Evolutionary conservation across 2,888 invertebrate genomes (phyloP).

Genomic region (Synanthedon andrenaeformis): DNA sequence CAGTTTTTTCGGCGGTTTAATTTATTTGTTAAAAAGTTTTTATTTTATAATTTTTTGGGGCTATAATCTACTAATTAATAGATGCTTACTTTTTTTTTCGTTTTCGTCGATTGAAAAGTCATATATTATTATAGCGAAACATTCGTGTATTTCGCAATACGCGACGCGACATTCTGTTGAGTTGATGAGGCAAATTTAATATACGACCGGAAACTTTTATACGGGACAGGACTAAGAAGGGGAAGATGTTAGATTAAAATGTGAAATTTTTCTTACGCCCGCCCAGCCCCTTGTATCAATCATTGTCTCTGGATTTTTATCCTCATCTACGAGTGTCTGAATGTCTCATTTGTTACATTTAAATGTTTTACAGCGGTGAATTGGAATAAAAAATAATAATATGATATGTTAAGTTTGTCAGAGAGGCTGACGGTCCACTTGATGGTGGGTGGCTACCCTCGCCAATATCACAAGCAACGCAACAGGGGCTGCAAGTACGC

Average conservation of each 20-base stretch:
- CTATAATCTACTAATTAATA: no score
- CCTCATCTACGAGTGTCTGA: conserved; percentile 12
- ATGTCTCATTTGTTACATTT: conserved; percentile 19
- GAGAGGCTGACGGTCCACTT: no score
- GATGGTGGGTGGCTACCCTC: not conserved
- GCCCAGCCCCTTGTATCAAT: conserved; percentile 35
- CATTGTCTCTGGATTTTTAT: conserved; percentile 36
- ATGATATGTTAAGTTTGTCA: not conserved
- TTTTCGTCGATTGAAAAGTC: no score
- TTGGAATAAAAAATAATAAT: conserved; percentile 6
- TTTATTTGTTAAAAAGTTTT: no score
- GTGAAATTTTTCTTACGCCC: conserved; percentile 28
- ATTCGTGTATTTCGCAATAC: conserved; percentile 13
- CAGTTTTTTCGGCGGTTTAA: no score
- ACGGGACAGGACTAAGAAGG: conserved; percentile 17
- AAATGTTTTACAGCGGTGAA: not conserved
- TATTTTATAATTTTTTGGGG: no score
- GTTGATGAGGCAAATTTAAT: conserved; percentile 58
- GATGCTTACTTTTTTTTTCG: no score
- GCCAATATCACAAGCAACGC: no score
- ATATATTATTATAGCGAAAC: conserved; percentile 37
- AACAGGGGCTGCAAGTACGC: no score
- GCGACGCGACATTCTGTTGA: conserved; percentile 26
- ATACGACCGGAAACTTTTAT: conserved; percentile 43
- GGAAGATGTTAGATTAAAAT: conserved; percentile 22